Base-by-base conservation (phyloP, 2,797 vertebrate genomes). In the Gila robusta region DNA sequence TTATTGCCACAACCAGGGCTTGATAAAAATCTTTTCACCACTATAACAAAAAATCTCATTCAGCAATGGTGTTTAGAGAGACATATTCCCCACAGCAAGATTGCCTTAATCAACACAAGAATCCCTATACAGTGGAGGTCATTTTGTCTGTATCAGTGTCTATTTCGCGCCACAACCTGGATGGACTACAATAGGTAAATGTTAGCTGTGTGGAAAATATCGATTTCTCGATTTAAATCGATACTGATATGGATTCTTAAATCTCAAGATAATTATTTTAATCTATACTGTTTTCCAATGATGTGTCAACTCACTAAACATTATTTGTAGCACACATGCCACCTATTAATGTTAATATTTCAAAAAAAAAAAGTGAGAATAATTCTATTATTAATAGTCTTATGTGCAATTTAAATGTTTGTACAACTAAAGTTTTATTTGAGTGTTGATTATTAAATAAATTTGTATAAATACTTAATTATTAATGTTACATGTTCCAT, bases 41-140 rank as follows among this genome's bases (percentile, higher is more conserved):
- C n/a, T 49, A 41, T 47, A 80, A 67, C 16, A 35, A 80, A 66
- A 80, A 47, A 80, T 7, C 16, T 62, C 14, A 26, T 56, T 56
- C 21, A n/a, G 19, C 28, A 77, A 56, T 64, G 26, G 26, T 16
- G 12, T 28, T 64, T 16, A 64, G 26, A 64, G 12, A 26, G 47
- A 56, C 8, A 23, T 7, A 59, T 73, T 49, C 7, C 16, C 26
- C n/a, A 37, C 19, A 56, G 19, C 11, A 56, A 56, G 49, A 37
- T 37, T 76, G 10, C 19, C 26, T 66, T 66, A 1, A 76, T 73
- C 14, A 66, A 66, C 64, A 66, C 64, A 66, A 66, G 1, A 17
- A 17, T 66, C 26, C 6, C 14, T 5, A 64, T 28, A 16, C 26
- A 64, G 26, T 7, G 1, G 26, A 6, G 1, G 26, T 16, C 2